These are phyloP conservation scores for Oncorhynchus clarkii DNA, from an alignment of 2,113 vertebrate genomes.

Conservation along the genomic window DNA sequence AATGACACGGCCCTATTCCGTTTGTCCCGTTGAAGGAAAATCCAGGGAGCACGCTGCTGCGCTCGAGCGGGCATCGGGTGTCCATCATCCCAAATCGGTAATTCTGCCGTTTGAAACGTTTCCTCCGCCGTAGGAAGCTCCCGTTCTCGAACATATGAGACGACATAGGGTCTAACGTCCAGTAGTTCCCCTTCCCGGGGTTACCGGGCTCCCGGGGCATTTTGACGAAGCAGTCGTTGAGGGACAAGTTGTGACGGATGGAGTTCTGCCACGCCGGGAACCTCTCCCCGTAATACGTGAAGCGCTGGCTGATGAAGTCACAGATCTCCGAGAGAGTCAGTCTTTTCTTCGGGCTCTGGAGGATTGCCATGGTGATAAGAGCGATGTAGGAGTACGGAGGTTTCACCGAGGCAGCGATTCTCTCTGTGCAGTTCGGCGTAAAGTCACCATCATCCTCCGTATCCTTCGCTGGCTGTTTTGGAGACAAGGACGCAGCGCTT, in stretches of 20 bases:
- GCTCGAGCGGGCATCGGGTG: constrained; percentile 29
- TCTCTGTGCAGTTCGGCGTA: constrained; percentile 15
- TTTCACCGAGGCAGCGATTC: constrained; percentile 56
- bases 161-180: constrained; percentile 78
- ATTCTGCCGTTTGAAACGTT: constrained; percentile 73
- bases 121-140: constrained; percentile 74
- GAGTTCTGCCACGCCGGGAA: constrained; percentile 79
- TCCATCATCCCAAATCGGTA: constrained; percentile 41
- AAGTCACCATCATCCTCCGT: not conserved
- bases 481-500: constrained; percentile 9
- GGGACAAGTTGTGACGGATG: constrained; percentile 76
- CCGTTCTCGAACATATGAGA: constrained; percentile 79
- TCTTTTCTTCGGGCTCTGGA: constrained; percentile 75
- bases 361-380: constrained; percentile 79
- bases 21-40: constrained; percentile 47
- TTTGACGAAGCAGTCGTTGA: constrained; percentile 78
- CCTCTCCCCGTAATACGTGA: constrained; percentile 72
- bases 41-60: constrained; percentile 29
- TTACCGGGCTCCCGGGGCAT: constrained; percentile 75
- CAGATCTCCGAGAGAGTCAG: constrained; percentile 77
- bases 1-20: constrained; percentile 21
- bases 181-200: constrained; percentile 77
- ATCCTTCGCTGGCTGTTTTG: constrained; percentile 17
- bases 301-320: constrained; percentile 72
- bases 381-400: constrained; percentile 80